A percentile compares a stretch with the other conserved stretches of the same genome.
phyloP scores from a whole-genome alignment of 2,797 vertebrate genomes.

The Helarctos malayanus region DNA sequence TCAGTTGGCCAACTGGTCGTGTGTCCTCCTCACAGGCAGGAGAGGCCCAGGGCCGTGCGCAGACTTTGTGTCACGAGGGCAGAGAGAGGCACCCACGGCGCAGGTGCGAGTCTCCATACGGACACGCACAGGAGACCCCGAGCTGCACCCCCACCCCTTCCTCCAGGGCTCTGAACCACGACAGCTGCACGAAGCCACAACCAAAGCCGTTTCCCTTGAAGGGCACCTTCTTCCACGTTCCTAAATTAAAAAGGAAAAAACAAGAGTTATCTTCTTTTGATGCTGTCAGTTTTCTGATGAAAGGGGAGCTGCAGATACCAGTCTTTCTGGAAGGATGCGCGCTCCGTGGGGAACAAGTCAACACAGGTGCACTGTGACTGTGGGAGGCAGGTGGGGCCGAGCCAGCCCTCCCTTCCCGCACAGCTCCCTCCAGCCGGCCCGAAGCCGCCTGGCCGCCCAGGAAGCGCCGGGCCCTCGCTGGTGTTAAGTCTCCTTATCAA shows the following conservation, averaged over 20 bases:
- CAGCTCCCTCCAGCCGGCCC: too few species aligned
- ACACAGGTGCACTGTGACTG: constrained; percentile 64
- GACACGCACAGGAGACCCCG: not conserved
- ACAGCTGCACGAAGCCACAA: fast-evolving
- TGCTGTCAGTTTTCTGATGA: not conserved
- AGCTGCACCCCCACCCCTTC: fast-evolving
- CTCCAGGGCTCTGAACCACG: not conserved
- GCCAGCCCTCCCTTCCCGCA: too few species aligned
- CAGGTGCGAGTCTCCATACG: fast-evolving
- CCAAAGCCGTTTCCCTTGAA: not conserved
- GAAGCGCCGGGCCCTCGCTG: constrained; percentile 1
- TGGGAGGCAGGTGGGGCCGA: not conserved
- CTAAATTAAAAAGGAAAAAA: not conserved
- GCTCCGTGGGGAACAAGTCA: constrained; percentile 50
- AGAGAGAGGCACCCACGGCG: fast-evolving
- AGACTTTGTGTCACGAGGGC: fast-evolving
- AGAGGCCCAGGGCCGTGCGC: fast-evolving
- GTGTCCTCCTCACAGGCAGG: fast-evolving
- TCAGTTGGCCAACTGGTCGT: fast-evolving
- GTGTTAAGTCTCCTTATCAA: constrained; percentile 68
- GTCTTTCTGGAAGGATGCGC: not conserved
- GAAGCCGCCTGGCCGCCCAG: too few species aligned
- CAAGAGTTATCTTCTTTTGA: not conserved
- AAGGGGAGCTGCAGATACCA: not conserved
- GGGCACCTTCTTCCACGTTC: not conserved